Base-by-base conservation (phyloP, 1,140 invertebrate genomes). In the Amyelois transitella region DNA sequence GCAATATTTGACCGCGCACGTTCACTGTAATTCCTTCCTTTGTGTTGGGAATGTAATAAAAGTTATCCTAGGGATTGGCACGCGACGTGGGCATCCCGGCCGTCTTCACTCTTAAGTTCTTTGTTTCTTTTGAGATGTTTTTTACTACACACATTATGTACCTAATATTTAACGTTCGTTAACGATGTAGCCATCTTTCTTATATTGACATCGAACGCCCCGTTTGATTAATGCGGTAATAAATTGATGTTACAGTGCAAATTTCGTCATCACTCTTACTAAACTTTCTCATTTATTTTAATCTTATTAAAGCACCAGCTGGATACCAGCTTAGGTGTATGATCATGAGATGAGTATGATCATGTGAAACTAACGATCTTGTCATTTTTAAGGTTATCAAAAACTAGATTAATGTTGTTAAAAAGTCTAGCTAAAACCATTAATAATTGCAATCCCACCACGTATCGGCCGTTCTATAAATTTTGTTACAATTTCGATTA, bases 41-140 rank as follows among this genome's bases (percentile, higher is more conserved):
- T 55, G 59, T 72, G 62, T 63, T 55, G 56, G 64, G 71, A 72
- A 72, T 74, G 72, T 77, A 75, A 77, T 77, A 75, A 77, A 75
- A 72, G 61, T 69, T 73, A 77, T 76, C 64, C 61, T 66, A 51
- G 47, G 62, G 62, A 72, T 69, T 66, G 66, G 65, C 60, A 69
- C 71, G 70, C 72, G 62, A 66, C 60, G 65, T 60, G 60, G 18
- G 18, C 18, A 51, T 51, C 24, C 28, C n/a, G 14, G 28, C 8
- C 24, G 22, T 14, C n/a, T 25, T 50, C 7, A 8, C 5, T 24
- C 49, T 24, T 51, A 18, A 8, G 24, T 51, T 51, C 28, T 20
- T 45, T 45, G 44, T 45, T 19, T 45, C 20, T 20, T 5, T 45
- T 12, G 20, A 14, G 10, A n/a, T 45, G 12, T 20, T 7, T 45